Percentiles rank a stretch among this genome's conserved stretches.
These are phyloP conservation scores for Thaleichthys pacificus DNA, from an alignment of 2,797 vertebrate species.

Conservation along the genomic window DNA sequence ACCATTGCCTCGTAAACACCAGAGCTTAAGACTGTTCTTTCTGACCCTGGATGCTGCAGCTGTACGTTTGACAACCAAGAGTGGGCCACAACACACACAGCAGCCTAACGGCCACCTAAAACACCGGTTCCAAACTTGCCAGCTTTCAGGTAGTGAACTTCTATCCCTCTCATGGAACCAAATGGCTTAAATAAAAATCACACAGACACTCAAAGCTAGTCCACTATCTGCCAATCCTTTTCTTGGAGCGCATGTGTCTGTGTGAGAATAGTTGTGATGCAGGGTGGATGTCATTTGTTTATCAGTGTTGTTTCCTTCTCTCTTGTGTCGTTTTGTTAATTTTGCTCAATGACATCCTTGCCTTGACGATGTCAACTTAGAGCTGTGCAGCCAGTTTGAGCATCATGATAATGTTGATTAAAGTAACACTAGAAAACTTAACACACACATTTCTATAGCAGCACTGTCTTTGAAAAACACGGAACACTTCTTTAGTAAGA, in stretches of 20 bases:
- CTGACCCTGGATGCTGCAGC: slow-evolving; percentile 74
- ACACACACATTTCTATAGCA: slow-evolving; percentile 41
- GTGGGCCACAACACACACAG: slow-evolving; percentile 10
- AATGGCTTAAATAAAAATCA: slow-evolving; percentile 51
- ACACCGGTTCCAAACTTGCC: slow-evolving; percentile 43
- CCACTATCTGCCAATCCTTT: slow-evolving; percentile 50
- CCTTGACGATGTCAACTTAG: slow-evolving; percentile 66
- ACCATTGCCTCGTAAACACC: slow-evolving; percentile 43
- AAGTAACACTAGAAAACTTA: slow-evolving; percentile 55
- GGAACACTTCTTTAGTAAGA: slow-evolving; percentile 23
- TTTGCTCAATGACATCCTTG: slow-evolving; percentile 55
- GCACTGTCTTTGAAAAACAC: slow-evolving; percentile 44
- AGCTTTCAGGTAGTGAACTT: slow-evolving; percentile 52
- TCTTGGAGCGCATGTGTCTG: slow-evolving; percentile 33
- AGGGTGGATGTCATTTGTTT: slow-evolving; percentile 37
- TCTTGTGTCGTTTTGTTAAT: slow-evolving; percentile 48
- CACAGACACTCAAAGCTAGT: slow-evolving; percentile 42
- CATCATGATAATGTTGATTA: slow-evolving; percentile 16
- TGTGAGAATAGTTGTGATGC: slow-evolving; percentile 17
- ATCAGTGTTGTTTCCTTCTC: slow-evolving; percentile 42
- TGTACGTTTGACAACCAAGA: slow-evolving; percentile 37
- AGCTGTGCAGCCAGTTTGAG: slow-evolving; percentile 29
- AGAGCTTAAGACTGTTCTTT: slow-evolving; percentile 74
- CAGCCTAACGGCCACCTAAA: slow-evolving; percentile 33
- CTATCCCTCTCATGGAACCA: slow-evolving; percentile 52